A percentile compares a stretch with the other conserved stretches of the same genome.
Evolutionary conservation across 64 coral and sea anemone genomes (phyloP).

Genomic region (Astreopora myriophthalma): DNA sequence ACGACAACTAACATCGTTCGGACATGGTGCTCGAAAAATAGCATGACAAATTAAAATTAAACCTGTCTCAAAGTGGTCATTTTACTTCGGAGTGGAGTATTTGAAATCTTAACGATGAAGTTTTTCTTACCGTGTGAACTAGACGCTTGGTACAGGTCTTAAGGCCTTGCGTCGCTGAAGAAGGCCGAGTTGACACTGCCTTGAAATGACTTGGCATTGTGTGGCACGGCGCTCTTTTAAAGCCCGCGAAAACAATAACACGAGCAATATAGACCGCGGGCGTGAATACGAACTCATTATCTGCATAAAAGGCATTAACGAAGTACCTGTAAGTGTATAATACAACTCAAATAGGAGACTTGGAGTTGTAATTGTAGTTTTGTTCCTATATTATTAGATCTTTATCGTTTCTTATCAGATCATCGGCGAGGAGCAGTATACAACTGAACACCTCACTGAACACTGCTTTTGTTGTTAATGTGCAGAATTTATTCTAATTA

Average conservation of each 20-base stretch:
- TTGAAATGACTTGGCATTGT: background rate
- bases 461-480: background rate
- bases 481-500: constrained; percentile 3
- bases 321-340: background rate
- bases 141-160: background rate
- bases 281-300: constrained; percentile 12
- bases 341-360: background rate
- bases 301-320: constrained; percentile 7
- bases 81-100: background rate
- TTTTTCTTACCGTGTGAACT: background rate
- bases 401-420: constrained; percentile 17
- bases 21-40: too few relatives aligned
- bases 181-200: background rate
- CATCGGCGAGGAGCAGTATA: background rate
- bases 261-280: background rate
- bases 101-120: background rate
- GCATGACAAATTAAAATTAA: constrained; percentile 26
- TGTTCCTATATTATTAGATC: background rate
- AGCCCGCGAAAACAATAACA: constrained; percentile 18
- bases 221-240: constrained; percentile 13
- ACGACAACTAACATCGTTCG: too few relatives aligned
- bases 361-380: background rate
- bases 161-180: background rate
- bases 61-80: background rate
- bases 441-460: too few relatives aligned